Evolutionary conservation across 2,797 vertebrate genomes (phyloP).

Genomic region (Galago senegalensis): DNA sequence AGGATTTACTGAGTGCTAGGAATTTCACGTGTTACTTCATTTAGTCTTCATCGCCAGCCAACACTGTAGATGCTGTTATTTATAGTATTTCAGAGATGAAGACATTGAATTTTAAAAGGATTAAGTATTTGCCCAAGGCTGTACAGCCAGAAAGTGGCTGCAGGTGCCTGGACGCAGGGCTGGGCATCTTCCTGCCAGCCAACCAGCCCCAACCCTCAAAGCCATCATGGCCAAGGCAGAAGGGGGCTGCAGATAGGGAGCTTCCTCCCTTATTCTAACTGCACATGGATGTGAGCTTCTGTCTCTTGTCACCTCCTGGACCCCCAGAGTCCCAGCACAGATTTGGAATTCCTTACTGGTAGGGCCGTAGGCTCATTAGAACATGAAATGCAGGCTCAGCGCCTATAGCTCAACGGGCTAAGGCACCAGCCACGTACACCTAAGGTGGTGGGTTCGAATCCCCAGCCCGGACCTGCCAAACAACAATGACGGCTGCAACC

Average conservation of each 20-base stretch:
- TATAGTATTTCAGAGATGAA: constrained; percentile 16
- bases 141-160: background rate
- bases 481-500: too few species aligned
- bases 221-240: background rate
- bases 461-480: too few species aligned
- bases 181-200: background rate
- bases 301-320: background rate
- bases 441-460: too few species aligned
- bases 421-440: too few species aligned
- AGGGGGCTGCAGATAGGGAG: background rate
- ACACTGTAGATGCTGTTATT: background rate
- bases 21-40: constrained; percentile 19
- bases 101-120: constrained; percentile 35
- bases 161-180: background rate
- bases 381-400: background rate
- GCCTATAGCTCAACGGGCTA: too few species aligned
- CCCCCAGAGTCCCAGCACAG: background rate
- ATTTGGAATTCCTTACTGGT: background rate
- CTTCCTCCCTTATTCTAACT: background rate
- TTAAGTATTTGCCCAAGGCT: background rate
- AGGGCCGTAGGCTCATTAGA: background rate
- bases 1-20: background rate
- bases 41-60: constrained; percentile 43
- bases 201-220: background rate
- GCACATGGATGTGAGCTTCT: background rate